Evolutionary conservation across 2,797 vertebrate genomes (phyloP).

Genomic region (Calcarius lapponicus): DNA sequence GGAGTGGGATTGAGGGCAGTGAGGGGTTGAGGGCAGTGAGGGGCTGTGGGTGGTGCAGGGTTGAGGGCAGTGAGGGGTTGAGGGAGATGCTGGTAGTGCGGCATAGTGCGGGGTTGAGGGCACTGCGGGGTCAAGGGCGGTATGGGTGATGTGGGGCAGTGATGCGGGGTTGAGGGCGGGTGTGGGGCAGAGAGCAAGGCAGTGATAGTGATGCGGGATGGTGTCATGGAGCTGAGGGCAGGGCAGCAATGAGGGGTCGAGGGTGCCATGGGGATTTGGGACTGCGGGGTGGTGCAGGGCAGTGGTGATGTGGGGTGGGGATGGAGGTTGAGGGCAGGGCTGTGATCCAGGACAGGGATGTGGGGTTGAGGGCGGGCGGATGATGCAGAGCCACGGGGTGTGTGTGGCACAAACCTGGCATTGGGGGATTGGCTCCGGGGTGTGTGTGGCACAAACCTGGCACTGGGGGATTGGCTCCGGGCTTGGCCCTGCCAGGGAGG

Average conservation of each 20-base stretch:
- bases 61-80: background rate
- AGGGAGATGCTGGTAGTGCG: no score
- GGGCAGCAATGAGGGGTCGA: background rate
- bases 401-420: background rate
- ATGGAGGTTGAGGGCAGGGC: no score
- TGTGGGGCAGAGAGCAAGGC: background rate
- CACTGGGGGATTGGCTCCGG: constrained; percentile 42
- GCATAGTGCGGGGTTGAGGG: no score
- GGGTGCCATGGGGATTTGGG: background rate
- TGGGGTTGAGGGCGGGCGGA: no score
- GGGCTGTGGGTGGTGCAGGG: accelerated
- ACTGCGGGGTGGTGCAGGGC: accelerated
- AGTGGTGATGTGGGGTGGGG: background rate
- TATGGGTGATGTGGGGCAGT: background rate
- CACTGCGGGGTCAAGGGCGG: no score
- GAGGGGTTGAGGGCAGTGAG: background rate
- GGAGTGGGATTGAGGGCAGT: accelerated
- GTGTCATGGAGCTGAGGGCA: background rate
- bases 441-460: background rate
- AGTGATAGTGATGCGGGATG: accelerated
- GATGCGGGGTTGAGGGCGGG: accelerated
- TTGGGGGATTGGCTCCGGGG: constrained; percentile 43
- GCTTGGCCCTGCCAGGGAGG: background rate
- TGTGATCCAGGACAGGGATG: no score
- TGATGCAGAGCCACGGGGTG: no score